Conservation (phyloP, 2,113 vertebrate genomes). For the Eclectus roratus region DNA sequence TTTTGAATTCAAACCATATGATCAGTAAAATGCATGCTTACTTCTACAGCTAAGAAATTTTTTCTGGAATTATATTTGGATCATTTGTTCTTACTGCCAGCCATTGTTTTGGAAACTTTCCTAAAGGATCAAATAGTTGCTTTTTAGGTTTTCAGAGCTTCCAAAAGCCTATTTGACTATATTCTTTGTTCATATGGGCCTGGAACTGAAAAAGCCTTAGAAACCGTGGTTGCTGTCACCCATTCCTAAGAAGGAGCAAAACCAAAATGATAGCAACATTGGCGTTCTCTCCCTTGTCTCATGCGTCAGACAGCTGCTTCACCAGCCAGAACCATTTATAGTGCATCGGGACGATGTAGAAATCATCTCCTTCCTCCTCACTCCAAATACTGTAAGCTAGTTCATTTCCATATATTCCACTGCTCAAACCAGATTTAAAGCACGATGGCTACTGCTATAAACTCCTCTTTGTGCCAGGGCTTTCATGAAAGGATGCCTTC, state of each 20-base stretch:
- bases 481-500: background rate
- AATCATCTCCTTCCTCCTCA: background rate
- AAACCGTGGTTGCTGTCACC: background rate
- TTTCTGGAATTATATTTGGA: conserved; percentile 23
- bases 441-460: background rate
- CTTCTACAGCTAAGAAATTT: background rate
- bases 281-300: background rate
- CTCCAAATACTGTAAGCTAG: background rate
- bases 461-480: background rate
- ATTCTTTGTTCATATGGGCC: background rate
- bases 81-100: conserved; percentile 12
- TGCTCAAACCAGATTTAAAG: background rate
- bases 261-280: background rate
- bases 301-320: background rate
- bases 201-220: background rate
- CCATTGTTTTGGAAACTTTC: conserved; percentile 44
- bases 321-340: conserved; percentile 31
- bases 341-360: background rate
- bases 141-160: conserved; percentile 40
- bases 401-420: background rate
- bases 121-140: conserved; percentile 8
- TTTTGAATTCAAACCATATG: conserved; percentile 50
- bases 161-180: background rate
- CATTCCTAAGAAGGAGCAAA: conserved; percentile 10
- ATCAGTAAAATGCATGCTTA: conserved; percentile 9